phyloP scores from a whole-genome alignment of 2,113 vertebrate genomes.

The Nothoprocta pentlandii region DNA sequence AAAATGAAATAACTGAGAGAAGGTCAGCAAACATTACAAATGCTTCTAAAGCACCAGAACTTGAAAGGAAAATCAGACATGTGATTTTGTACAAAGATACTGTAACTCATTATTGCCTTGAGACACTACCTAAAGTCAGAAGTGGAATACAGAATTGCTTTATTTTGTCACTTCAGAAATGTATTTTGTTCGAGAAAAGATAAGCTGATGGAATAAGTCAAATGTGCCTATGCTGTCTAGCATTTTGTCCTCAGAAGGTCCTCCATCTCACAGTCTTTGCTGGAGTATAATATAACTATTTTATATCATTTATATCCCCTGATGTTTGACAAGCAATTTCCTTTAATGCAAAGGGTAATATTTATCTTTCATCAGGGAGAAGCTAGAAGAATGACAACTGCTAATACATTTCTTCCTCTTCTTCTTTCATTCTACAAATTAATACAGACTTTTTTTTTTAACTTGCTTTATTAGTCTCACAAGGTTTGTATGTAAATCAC shows the following conservation, averaged over 20 bases:
- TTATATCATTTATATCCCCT: not conserved
- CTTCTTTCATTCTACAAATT: not conserved
- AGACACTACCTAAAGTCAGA: slow-evolving; percentile 4
- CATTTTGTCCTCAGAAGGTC: slow-evolving; percentile 7
- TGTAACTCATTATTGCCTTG: not conserved
- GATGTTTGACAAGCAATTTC: slow-evolving; percentile 22
- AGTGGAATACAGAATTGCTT: slow-evolving; percentile 26
- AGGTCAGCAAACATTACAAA: slow-evolving; percentile 52
- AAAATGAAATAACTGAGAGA: slow-evolving; percentile 44
- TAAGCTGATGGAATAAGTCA: not conserved
- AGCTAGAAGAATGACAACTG: not conserved
- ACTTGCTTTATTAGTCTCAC: not conserved
- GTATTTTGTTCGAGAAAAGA: slow-evolving; percentile 17
- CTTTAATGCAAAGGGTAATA: not conserved
- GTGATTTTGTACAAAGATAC: slow-evolving; percentile 50
- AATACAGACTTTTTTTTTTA: not conserved
- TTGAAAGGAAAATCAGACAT: slow-evolving; percentile 49
- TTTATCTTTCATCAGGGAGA: not conserved
- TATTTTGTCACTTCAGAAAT: slow-evolving; percentile 8
- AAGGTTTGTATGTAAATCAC: not conserved
- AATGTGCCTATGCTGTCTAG: not conserved
- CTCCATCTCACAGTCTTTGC: not conserved
- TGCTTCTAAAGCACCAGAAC: slow-evolving; percentile 36
- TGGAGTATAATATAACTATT: not conserved
- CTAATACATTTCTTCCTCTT: not conserved